Evolutionary conservation across 2,888 invertebrate genomes (phyloP), one percentile per base, ranked within the genome.

Genomic region (Euzophera pinguis): DNA sequence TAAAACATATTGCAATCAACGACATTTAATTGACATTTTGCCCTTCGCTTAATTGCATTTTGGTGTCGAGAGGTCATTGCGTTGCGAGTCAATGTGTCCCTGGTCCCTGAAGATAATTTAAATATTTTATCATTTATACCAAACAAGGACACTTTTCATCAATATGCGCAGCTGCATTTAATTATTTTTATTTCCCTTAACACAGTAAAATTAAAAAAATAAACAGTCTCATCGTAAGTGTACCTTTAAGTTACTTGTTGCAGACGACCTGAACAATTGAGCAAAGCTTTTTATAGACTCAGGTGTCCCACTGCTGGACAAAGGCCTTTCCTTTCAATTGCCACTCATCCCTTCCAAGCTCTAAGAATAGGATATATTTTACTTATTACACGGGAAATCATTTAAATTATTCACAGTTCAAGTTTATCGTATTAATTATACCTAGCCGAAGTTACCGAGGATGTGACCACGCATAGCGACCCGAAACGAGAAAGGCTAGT

Each of bases 401-500:
- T 13, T 13, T 38, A 38, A 38, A 38, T 38, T 13, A 38, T 13
- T 13, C 4, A 29, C 0, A 8, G 13, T 22, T 27, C 43, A 13
- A 32, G 10, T 32, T 13, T 32, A 32, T n/a, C 45, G 29, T 45
- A 45, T 34, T 27, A 32, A 16, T 16, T 14, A 14, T 12, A 27
- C 14, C 10, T 38, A 38, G 12, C 27, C 10, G 13, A 9, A n/a
- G 3, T 13, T 8, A 12, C 37, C 35, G 47, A 37, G 17, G 29
- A 47, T 49, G 22, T 38, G 38, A 13, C 27, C 29, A 38, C n/a
- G 35, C 34, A 37, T 41, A 4, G 35, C 35, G 37, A 45, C 37
- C 51, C 37, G 35, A 43, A 51, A 51, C 53, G 49, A 54, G 53
- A 45, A 53, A 55, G 49, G 62, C 57, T 60, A 63, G 65, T 58